Percentiles rank a stretch among this genome's conserved stretches.
phyloP scores from a whole-genome alignment of 2,113 vertebrate genomes.

The Percopsis transmontana region DNA sequence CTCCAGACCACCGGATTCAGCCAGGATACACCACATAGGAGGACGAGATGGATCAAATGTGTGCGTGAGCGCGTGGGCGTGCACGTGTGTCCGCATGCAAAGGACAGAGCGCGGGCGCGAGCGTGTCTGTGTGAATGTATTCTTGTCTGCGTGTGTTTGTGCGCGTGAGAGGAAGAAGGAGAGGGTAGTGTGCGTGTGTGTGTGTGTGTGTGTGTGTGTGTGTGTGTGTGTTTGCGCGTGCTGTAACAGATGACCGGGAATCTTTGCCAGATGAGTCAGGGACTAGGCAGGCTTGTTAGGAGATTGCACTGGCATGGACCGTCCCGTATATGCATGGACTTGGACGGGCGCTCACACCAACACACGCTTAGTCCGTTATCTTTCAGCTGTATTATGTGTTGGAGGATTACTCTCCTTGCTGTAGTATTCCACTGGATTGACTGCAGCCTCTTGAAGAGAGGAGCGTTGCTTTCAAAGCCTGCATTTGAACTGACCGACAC shows the following conservation, averaged over 20 bases:
- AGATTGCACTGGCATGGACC: slow-evolving; percentile 62
- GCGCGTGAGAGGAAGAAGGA: slow-evolving; percentile 31
- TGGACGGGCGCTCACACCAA: slow-evolving; percentile 25
- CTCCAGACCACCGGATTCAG: slow-evolving; percentile 82
- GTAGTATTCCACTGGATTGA: slow-evolving; percentile 71
- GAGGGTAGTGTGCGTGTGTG: slow-evolving; percentile 54
- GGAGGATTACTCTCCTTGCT: slow-evolving; percentile 68
- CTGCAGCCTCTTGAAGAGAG: slow-evolving; percentile 39
- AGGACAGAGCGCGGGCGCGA: neutral
- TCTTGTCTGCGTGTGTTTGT: slow-evolving; percentile 11
- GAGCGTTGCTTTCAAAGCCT: slow-evolving; percentile 50
- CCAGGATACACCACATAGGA: slow-evolving; percentile 88
- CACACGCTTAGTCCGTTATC: slow-evolving; percentile 35
- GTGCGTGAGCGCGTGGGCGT: slow-evolving; percentile 6
- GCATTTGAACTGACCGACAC: slow-evolving; percentile 41
- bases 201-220: slow-evolving; percentile 38
- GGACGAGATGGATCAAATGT: slow-evolving; percentile 85
- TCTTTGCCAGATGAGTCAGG: slow-evolving; percentile 73
- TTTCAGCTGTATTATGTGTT: slow-evolving; percentile 57
- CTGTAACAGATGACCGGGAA: slow-evolving; percentile 72
- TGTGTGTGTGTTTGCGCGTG: slow-evolving; percentile 38
- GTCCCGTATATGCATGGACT: slow-evolving; percentile 46
- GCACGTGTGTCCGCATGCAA: slow-evolving; percentile 2
- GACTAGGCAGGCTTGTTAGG: slow-evolving; percentile 69
- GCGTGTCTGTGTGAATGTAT: slow-evolving; percentile 8